Percentiles rank a stretch among this genome's conserved stretches.
These are phyloP conservation scores for Parauchenoglanis punctatus DNA, from an alignment of 2,797 vertebrate species.

Conservation along the genomic window DNA sequence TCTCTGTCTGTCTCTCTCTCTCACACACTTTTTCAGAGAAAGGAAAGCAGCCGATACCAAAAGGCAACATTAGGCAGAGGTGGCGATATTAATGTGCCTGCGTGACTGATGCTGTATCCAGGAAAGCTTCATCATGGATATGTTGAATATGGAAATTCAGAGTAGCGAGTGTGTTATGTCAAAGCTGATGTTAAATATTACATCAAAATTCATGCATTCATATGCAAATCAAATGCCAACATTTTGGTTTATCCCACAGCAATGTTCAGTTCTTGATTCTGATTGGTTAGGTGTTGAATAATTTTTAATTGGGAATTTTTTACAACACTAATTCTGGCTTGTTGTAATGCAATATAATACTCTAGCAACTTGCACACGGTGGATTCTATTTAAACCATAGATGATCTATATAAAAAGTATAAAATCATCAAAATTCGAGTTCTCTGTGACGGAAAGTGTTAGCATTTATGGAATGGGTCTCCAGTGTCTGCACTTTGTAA, in stretches of 20 bases:
- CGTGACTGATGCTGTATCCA: slow-evolving; percentile 51
- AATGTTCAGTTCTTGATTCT: neutral
- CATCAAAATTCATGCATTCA: neutral
- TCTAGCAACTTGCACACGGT: too few species aligned
- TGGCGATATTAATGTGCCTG: slow-evolving; percentile 65
- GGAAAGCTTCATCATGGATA: slow-evolving; percentile 14
- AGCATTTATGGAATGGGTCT: neutral
- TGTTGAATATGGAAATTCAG: neutral
- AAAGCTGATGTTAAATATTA: neutral
- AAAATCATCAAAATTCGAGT: neutral
- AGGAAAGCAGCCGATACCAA: slow-evolving; percentile 68
- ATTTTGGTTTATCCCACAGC: neutral
- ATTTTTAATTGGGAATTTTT: neutral
- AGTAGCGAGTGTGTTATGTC: neutral
- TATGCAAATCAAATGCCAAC: neutral
- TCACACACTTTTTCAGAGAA: slow-evolving; percentile 14
- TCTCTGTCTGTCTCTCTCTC: slow-evolving; percentile 18
- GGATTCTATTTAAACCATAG: neutral
- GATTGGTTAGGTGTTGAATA: neutral
- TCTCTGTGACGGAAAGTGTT: neutral
- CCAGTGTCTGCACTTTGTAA: neutral
- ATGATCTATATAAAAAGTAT: neutral
- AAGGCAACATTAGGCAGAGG: slow-evolving; percentile 68
- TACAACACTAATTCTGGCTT: neutral
- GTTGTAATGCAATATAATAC: neutral